Evolutionary conservation across 2,797 vertebrate genomes (phyloP).

Genomic region (Myotis pilosus): DNA sequence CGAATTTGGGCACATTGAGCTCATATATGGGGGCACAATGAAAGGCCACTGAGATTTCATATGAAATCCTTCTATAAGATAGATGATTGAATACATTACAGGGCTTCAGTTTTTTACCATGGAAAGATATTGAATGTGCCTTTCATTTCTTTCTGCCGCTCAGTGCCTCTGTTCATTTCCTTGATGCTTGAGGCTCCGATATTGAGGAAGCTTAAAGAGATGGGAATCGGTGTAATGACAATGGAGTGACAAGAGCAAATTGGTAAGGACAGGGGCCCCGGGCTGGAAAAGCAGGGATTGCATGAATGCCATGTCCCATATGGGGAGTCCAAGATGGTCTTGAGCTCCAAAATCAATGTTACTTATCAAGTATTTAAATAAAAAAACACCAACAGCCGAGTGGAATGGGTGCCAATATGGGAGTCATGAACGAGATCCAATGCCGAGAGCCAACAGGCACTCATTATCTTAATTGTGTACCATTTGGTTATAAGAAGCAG

Average conservation of each 20-base stretch:
- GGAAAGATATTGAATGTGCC: not conserved
- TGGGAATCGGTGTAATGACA: not conserved
- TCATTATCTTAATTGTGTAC: not conserved
- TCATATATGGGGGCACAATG: slow-evolving; percentile 40
- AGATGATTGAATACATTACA: slow-evolving; percentile 35
- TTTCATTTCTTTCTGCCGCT: not conserved
- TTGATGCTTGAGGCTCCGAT: not conserved
- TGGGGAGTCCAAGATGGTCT: not conserved
- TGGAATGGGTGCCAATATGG: not conserved
- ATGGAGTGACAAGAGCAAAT: not conserved
- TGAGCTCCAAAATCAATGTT: not conserved
- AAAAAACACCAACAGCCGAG: not conserved
- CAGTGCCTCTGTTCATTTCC: slow-evolving; percentile 27
- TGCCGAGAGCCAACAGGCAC: not conserved
- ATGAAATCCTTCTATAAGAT: slow-evolving; percentile 3
- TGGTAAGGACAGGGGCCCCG: not conserved
- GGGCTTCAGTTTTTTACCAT: not conserved
- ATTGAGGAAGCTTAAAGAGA: slow-evolving; percentile 15
- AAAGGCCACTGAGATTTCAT: slow-evolving; percentile 49
- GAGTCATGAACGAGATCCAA: not conserved
- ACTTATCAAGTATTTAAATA: not conserved
- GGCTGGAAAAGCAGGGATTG: not conserved
- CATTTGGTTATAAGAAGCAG: not conserved
- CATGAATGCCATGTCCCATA: not conserved
- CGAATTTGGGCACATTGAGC: slow-evolving; percentile 45